Percentiles rank a stretch among this genome's conserved stretches.
phyloP scores from a whole-genome alignment of 2,113 vertebrate species.

The Amphilophus citrinellus region DNA sequence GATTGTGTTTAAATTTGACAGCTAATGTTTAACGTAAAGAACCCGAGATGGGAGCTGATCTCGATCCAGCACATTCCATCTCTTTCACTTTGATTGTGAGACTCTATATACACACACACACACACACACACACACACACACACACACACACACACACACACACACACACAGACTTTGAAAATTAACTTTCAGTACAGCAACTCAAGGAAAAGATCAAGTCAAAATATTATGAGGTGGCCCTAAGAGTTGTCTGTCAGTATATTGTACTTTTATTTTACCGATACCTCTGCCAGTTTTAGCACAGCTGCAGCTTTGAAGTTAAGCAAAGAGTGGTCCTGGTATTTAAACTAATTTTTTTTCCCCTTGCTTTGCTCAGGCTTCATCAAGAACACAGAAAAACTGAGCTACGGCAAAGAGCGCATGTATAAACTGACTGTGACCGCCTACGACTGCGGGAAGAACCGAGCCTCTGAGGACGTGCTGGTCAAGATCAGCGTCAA shows the following conservation, averaged over 20 bases:
- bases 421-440: conserved; percentile 97
- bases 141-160: too few species aligned
- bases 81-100: background rate
- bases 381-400: conserved; percentile 95
- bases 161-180: background rate
- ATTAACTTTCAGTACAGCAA: fast-evolving
- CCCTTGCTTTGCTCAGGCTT: conserved; percentile 82
- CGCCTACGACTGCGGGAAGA: conserved; percentile 97
- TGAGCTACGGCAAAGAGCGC: conserved; percentile 91
- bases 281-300: background rate
- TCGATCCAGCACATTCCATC: too few species aligned
- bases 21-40: too few species aligned
- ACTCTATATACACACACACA: background rate
- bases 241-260: background rate
- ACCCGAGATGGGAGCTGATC: too few species aligned
- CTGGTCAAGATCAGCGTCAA: conserved; percentile 95
- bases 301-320: background rate
- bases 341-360: background rate
- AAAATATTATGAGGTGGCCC: background rate
- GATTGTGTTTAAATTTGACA: too few species aligned
- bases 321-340: background rate
- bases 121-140: too few species aligned
- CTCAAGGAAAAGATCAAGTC: background rate
- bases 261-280: background rate
- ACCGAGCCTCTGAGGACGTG: conserved; percentile 91